Base-by-base conservation (phyloP, 2,888 invertebrate species). In the Synergus umbraculus region DNA sequence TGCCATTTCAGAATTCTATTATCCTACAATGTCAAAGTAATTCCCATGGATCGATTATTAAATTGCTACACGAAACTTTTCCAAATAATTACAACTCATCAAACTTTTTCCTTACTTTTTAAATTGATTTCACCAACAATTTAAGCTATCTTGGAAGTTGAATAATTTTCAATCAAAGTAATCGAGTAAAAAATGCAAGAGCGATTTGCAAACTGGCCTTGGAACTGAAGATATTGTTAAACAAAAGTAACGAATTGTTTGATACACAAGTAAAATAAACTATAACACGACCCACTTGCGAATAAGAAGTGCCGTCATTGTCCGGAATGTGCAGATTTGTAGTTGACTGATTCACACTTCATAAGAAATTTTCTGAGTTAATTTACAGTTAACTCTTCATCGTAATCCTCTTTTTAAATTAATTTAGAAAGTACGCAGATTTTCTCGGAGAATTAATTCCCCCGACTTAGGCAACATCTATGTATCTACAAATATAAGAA, bases 241-340 rank as follows among this genome's bases (percentile, higher is more conserved):
- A 73, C 49, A 37, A 69, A 69, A 69, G 29, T 46, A 69, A 73
- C 37, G 13, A 73, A 73, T 73, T 73, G 73, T 73, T 73, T 73
- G 54, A 22, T 67, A 67, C 15, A 22, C 43, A 73, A 73, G 49
- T 49, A 18, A 54, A 41, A 54, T 73, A 54, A 73, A 73, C 63
- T 63, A 29, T 22, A 63, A 79, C 41, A 69, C 67, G 79, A 63
- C 67, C 65, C 46, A 80, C 41, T 80, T 76, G 60, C 60, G 46
- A 60, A 44, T 49, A 13, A 65, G 73, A 18, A 76, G 60, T 79
- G 67, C 67, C 80, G 54, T 77, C 79, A 81, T 81, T 81, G 69
- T 63, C 81, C n/a, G 80, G 80, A 76, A 80, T 80, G 69, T 49
- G 49, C 29, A 29, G 49, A 29, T 46, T 44, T 46, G 46, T 46